Base-by-base conservation (phyloP, 2,797 vertebrate genomes). In the Myiotriccus ornatus region DNA sequence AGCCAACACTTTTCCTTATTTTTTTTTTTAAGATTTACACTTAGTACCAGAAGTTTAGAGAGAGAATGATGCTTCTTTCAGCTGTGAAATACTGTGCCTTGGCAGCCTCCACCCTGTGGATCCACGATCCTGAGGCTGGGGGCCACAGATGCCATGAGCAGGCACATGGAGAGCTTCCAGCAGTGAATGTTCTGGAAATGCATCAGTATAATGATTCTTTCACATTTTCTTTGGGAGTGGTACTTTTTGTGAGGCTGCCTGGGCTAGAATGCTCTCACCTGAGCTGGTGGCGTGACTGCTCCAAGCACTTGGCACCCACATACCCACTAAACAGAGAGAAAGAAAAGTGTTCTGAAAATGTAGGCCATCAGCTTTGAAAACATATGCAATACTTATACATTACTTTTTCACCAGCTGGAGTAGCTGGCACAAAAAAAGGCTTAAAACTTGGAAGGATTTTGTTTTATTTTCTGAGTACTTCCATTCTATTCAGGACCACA, bases 381-480 rank as follows among this genome's bases (percentile, higher is more conserved):
- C 7, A 27, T 32, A 46, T 52, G 59, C 39, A 67, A n/a, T 63
- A 63, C 16, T 80, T 77, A 43, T 32, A 44, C 30, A 23, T 44
- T 68, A 64, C 28, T 78, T 65, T 89, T 91, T 44, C 34, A 50
- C 8, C n/a, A 77, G 44, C 32, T 79, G 28, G 23, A 15, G 22
- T 16, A 84, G 55, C n/a, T 37, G 19, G 64, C 35, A 85, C 70
- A 81, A 60, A 95, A 95, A 95, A 95, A 86, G 64, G 78, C 81
- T 88, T 64, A 75, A 71, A 52, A 92, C 60, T 81, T 90, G 68
- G 56, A 79, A 94, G 5, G 47, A 27, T 21, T 89, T 83, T 67
- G 37, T 68, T 87, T 46, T 37, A 13, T 74, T 92, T 67, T 87
- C 13, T 76, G 73, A 84, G 41, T 63, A 41, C 74, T 92, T 93